Base-by-base conservation (phyloP, 1,140 invertebrate species). In the Aethina tumida region DNA sequence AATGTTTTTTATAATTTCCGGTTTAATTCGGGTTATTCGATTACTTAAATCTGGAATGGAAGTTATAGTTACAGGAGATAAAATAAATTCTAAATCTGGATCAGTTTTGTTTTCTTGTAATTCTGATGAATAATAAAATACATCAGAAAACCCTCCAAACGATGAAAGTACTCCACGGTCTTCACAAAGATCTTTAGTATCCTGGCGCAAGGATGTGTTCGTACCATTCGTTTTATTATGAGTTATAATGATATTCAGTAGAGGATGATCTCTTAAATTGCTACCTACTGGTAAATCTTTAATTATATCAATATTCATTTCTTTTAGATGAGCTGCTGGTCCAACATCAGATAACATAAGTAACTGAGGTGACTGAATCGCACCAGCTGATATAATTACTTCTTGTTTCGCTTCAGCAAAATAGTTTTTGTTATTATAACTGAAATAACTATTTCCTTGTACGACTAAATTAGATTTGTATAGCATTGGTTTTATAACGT, bases 231-330 rank as follows among this genome's bases (percentile, higher is more conserved):
- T 56, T 22, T 74, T 21, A 38, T 58, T 62, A 28, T 69, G 69
- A 0, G n/a, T n/a, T n/a, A 75, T 59, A 0, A 73, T 50, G 0
- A 85, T 84, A 0, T 84, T 85, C 0, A 85, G 59, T 0, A 80
- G 84, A 9, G 89, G 74, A 54, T 92, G 87, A 57, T 90, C 86
- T 61, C 88, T 84, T 0, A 93, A 67, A 60, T 91, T 92, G 29
- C 81, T 68, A 0, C 89, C 80, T 0, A 83, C 76, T 0, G 74
- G 69, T 0, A 80, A 53, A 18, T 79, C 65, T 2, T 50, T 14
- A 0, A 67, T 33, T 0, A 70, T 40, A 0, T 50, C 13, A 24
- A 75, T 62, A 0, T 64, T 47, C 1, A 63, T 28, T 18, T 56
- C 22, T 35, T 60, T 30, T 1, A 75, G 52, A 42, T 75, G 63